Evolutionary conservation across 2,888 invertebrate species (phyloP).

Genomic region (Chaetoderma sp.): DNA sequence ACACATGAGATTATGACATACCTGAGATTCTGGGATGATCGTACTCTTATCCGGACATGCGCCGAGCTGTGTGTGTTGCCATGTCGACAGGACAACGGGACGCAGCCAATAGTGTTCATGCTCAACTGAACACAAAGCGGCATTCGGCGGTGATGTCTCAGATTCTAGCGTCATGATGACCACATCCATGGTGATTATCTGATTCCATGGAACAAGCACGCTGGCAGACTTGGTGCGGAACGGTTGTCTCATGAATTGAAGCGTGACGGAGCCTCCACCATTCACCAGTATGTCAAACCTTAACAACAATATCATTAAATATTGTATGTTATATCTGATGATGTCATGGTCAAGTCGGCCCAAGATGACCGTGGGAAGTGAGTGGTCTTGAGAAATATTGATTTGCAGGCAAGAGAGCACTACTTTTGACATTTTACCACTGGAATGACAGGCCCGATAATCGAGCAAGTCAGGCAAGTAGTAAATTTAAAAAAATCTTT

Average conservation of each 20-base stretch:
- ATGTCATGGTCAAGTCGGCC: no score
- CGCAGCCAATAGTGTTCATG: slow-evolving; percentile 62
- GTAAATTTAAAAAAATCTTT: no score
- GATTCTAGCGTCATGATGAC: slow-evolving; percentile 54
- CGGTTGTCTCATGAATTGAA: slow-evolving; percentile 95
- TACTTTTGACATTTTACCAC: no score
- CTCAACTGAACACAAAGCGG: slow-evolving; percentile 46
- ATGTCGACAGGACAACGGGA: slow-evolving; percentile 66
- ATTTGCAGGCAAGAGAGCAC: no score
- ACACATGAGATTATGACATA: no score
- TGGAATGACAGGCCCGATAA: no score
- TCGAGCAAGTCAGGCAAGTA: no score
- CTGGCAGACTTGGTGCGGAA: slow-evolving; percentile 77
- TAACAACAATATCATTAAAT: slow-evolving; percentile 53
- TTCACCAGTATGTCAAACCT: slow-evolving; percentile 99
- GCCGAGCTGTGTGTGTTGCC: slow-evolving; percentile 69
- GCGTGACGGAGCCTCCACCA: slow-evolving; percentile 96
- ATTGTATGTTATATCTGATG: no score
- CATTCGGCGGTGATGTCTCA: slow-evolving; percentile 72
- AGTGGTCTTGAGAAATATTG: no score
- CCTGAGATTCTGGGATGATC: slow-evolving; percentile 68
- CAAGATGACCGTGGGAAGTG: no score
- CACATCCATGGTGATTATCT: slow-evolving; percentile 79
- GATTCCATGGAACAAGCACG: slow-evolving; percentile 87
- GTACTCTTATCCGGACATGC: slow-evolving; percentile 67